Evolutionary conservation across 1,140 invertebrate genomes (phyloP).

Genomic region (Neodiprion fabricii): DNA sequence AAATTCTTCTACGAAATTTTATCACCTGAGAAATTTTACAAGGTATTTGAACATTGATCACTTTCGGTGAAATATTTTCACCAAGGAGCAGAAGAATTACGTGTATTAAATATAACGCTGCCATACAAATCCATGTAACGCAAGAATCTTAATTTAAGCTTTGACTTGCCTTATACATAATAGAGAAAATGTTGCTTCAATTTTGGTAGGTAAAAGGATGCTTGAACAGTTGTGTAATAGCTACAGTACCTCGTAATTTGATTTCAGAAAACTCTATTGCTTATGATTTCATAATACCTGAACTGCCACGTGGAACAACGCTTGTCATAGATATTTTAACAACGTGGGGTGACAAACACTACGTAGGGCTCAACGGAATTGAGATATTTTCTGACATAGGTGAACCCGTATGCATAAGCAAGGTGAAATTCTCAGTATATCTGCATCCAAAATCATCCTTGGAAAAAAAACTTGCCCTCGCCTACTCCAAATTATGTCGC

Average conservation of each 20-base stretch:
- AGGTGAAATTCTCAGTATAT: constrained; percentile 52
- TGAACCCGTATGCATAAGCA: constrained; percentile 62
- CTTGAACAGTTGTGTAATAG: neutral
- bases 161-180: neutral
- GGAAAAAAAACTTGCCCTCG: neutral
- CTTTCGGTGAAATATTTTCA: no score
- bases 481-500: neutral
- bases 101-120: no score
- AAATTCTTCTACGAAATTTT: neutral
- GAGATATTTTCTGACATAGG: constrained; percentile 77
- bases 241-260: neutral
- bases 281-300: constrained; percentile 69
- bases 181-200: neutral
- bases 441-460: constrained; percentile 19
- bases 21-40: neutral
- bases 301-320: constrained; percentile 72
- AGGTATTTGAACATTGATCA: no score
- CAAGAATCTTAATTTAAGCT: neutral
- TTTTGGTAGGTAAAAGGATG: neutral
- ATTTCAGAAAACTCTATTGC: constrained; percentile 18
- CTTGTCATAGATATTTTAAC: constrained; percentile 74
- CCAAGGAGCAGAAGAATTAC: no score
- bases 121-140: neutral
- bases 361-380: constrained; percentile 81
- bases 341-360: constrained; percentile 86